Evolutionary conservation across 2,888 invertebrate genomes (phyloP), one percentile per base, ranked within the genome.

Genomic region (Papilio protenor): DNA sequence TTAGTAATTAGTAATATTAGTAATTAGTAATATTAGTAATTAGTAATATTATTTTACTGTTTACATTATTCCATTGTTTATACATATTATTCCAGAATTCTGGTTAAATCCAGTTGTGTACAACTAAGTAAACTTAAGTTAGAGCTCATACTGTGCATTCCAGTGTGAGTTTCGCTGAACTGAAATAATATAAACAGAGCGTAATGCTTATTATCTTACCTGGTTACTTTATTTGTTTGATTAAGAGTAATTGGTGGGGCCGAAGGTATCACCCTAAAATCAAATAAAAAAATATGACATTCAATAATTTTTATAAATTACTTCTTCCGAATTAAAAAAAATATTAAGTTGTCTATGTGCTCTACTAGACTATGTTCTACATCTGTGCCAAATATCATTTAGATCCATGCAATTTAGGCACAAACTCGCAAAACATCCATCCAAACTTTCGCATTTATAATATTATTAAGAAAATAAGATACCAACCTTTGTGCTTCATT

Each of bases 211-310:
- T n/a, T 45, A 27, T 45, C n/a, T 69, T 21, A 76, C 75, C 75
- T 40, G 45, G 27, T 70, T 70, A 12, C 2, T 14, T 23, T 57
- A 12, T 27, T 21, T 23, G 52, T 16, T 66, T 14, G 45, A 45
- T 27, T 40, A 40, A n/a, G 57, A 59, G 70, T 23, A 1, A 45
- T 55, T 1, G 76, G 70, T 21, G 76, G 75, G 10, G 76, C 76
- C 23, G 76, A 76, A 23, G 76, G 76, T 6, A 45, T 69, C 23
- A 5, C 21, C 40, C 75, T 75, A 27, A 55, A 69, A 75, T 49
- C 14, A 23, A 75, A 27, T 49, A 40, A 23, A 21, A 69, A n/a
- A 40, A 33, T 16, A 33, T 33, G 11, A 33, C 33, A 18, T 61
- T 1, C 27, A 27, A 64, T 5, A 4, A 55, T 55, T 21, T n/a